Conservation (phyloP, 92 coral and sea anemone species). For the Porites rus region DNA sequence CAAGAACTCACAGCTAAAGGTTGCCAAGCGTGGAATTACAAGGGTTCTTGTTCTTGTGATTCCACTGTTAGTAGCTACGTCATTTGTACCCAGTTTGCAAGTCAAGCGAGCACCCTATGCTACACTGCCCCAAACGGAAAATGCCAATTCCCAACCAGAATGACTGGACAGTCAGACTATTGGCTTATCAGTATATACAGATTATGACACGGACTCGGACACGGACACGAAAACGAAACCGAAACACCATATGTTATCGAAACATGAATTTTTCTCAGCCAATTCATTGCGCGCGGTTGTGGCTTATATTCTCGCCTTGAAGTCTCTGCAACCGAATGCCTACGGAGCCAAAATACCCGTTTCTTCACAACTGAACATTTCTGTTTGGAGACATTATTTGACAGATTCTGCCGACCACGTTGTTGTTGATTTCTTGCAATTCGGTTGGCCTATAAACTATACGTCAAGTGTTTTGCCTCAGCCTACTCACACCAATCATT, state of each 20-base stretch:
- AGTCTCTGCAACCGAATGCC: slow-evolving; percentile 13
- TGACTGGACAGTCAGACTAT: not conserved
- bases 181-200: not conserved
- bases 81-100: slow-evolving; percentile 32
- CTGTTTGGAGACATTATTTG: slow-evolving; percentile 5
- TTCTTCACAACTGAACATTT: not conserved
- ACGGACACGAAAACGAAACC: slow-evolving; percentile 21
- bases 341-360: slow-evolving; percentile 8
- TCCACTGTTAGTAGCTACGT: slow-evolving; percentile 2
- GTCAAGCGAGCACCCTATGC: slow-evolving; percentile 39
- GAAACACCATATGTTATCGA: not conserved
- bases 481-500: slow-evolving; percentile 35
- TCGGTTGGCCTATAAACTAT: not conserved
- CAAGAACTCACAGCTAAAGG: slow-evolving; percentile 2
- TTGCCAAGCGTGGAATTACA: slow-evolving; percentile 9
- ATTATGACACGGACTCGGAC: not conserved
- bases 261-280: not conserved
- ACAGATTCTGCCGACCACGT: slow-evolving; percentile 13
- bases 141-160: slow-evolving; percentile 9
- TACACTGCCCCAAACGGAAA: slow-evolving; percentile 33
- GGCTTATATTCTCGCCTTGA: slow-evolving; percentile 17
- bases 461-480: not conserved
- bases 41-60: slow-evolving; percentile 3
- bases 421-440: not conserved
- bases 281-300: slow-evolving; percentile 1